Percentiles rank a stretch among this genome's conserved stretches.
Conservation (phyloP, 2,797 vertebrate species). For the Tapirus indicus region DNA sequence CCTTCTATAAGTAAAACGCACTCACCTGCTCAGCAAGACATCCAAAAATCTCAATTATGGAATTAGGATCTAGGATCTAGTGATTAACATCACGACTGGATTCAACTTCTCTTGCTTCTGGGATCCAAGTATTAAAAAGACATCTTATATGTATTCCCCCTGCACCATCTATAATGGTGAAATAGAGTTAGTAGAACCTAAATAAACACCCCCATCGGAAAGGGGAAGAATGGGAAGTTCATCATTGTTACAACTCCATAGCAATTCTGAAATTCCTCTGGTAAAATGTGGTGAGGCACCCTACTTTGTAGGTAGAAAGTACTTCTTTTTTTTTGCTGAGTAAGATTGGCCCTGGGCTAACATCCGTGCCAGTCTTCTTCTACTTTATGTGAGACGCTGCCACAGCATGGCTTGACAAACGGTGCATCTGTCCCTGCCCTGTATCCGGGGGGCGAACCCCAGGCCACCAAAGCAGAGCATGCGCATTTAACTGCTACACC, state of each 20-base stretch:
- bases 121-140: background rate
- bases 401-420: too few species aligned
- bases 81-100: background rate
- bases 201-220: background rate
- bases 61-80: background rate
- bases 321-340: background rate
- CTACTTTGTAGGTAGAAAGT: background rate
- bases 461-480: too few species aligned
- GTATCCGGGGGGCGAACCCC: too few species aligned
- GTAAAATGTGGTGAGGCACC: background rate
- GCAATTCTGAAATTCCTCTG: slow-evolving; percentile 16
- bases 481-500: too few species aligned
- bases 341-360: too few species aligned
- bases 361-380: too few species aligned
- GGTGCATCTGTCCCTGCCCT: too few species aligned
- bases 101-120: background rate
- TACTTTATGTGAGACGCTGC: too few species aligned
- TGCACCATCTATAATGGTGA: background rate
- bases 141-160: background rate
- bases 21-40: background rate
- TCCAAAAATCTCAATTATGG: background rate
- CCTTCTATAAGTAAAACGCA: background rate
- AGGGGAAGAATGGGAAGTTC: background rate
- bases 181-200: background rate
- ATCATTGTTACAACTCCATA: background rate